These are phyloP conservation scores for Drosophila birchii DNA, from an alignment of 2,888 invertebrate species.

Conservation along the genomic window DNA sequence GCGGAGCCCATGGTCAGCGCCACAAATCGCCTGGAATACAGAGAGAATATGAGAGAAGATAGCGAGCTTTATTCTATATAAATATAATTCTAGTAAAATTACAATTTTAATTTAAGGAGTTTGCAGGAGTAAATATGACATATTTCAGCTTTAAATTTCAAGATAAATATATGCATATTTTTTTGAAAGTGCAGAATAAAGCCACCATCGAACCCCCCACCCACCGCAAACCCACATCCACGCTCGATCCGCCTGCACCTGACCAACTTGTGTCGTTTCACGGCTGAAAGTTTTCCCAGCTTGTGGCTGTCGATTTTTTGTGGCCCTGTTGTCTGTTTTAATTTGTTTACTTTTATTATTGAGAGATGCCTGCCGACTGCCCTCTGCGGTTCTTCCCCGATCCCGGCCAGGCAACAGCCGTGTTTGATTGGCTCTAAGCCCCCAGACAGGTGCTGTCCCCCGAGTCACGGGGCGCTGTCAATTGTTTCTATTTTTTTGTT, in stretches of 20 bases:
- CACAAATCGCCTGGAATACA: neutral
- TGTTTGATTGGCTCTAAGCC: slow-evolving; percentile 74
- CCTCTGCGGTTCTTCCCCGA: neutral
- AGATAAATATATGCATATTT: neutral
- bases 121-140: too few species aligned
- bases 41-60: neutral
- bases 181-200: slow-evolving; percentile 3
- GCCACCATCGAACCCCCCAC: too few species aligned
- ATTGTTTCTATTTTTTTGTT: slow-evolving; percentile 48
- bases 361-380: slow-evolving; percentile 64
- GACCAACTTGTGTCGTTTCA: slow-evolving; percentile 75
- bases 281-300: slow-evolving; percentile 62
- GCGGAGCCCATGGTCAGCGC: slow-evolving; percentile 52
- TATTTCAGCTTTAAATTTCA: neutral
- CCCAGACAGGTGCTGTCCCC: slow-evolving; percentile 40
- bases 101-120: too few species aligned
- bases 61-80: neutral
- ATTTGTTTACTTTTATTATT: slow-evolving; percentile 80
- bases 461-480: slow-evolving; percentile 49
- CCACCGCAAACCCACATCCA: neutral
- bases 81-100: too few species aligned
- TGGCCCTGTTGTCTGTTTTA: slow-evolving; percentile 74
- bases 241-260: slow-evolving; percentile 50
- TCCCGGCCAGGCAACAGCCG: slow-evolving; percentile 22
- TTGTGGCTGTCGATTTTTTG: slow-evolving; percentile 64